phyloP scores from a whole-genome alignment of 2,888 invertebrate species.

The Pyralis farinalis region DNA sequence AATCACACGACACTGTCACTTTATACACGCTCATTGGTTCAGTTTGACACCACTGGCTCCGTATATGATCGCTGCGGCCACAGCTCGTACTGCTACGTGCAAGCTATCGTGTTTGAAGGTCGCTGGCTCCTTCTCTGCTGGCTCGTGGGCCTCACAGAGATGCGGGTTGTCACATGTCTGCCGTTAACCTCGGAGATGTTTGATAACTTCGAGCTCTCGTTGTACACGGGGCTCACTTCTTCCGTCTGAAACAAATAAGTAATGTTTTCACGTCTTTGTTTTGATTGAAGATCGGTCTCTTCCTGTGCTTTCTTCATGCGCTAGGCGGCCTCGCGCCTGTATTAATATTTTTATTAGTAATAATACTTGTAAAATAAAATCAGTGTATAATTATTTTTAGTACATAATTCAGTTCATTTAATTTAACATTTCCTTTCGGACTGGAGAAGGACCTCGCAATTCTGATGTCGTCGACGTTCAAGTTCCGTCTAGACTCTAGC shows the following conservation, averaged over 20 bases:
- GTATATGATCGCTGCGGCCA: conserved; percentile 66
- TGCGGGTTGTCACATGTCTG: conserved; percentile 35
- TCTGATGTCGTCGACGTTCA: no score
- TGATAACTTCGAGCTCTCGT: conserved; percentile 72
- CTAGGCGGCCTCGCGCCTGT: no score
- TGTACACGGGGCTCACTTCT: conserved; percentile 63
- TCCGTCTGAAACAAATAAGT: conserved; percentile 50
- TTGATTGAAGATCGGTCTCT: no score
- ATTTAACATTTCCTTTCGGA: no score
- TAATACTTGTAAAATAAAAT: no score
- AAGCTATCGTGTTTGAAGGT: conserved; percentile 59
- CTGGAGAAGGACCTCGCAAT: no score
- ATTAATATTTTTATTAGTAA: no score
- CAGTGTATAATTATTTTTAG: no score
- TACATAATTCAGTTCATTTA: no score
- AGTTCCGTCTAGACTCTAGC: no score
- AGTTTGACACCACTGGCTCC: conserved; percentile 44
- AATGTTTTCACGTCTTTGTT: not conserved
- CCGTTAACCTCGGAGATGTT: conserved; percentile 62
- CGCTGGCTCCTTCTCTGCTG: conserved; percentile 37
- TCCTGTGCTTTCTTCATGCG: no score
- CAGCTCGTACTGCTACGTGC: conserved; percentile 70
- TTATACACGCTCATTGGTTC: conserved; percentile 35
- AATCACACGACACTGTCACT: conserved; percentile 13
- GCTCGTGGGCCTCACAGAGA: no score